Evolutionary conservation across 2,113 vertebrate species (phyloP), one percentile per base, ranked within the genome.

Genomic region (Sminthopsis crassicaudata): DNA sequence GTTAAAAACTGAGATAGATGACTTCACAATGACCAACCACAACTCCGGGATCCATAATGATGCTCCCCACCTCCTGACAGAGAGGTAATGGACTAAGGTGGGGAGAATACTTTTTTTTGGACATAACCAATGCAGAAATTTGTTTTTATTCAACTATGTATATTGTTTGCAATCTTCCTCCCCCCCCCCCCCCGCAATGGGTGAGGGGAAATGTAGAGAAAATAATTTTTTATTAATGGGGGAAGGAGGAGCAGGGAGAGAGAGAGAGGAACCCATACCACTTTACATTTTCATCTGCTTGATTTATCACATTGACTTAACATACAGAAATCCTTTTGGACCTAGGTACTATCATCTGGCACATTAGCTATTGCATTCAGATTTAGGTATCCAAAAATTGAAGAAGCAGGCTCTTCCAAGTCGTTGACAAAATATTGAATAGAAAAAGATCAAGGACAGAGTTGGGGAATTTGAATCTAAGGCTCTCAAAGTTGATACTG

Each of bases 191-290:
- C 42, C 0, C 23, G n/a, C 25, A 48, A 2, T 27, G 22, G 51
- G 2, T 90, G 48, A 76, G 16, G 36, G 36, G 67, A 67, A 36
- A 14, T 76, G 36, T 19, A 76, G 30, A 67, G 30, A 76, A 76
- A 42, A 11, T 57, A 19, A 14, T 12, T 16, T 48, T 92, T 8
- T 89, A 42, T 53, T 54, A 14, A 26, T 67, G 3, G n/a, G 19
- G 0, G 1, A 2, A 2, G 48, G 27, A 4, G 9, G 2, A 3
- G 26, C 27, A 14, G 3, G 30, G 76, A 60, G 19, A 22, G 4
- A 22, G 4, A 26, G 22, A 89, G 24, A 55, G 51, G 55, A 53
- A 90, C 24, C 26, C 1, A 2, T 24, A 55, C 3, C 36, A 8
- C 14, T 4, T 22, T 76, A 42, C n/a, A n/a, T 22, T 84, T 84